Evolutionary conservation across 2,797 vertebrate genomes (phyloP).

Genomic region (Enteromius argenteus): DNA sequence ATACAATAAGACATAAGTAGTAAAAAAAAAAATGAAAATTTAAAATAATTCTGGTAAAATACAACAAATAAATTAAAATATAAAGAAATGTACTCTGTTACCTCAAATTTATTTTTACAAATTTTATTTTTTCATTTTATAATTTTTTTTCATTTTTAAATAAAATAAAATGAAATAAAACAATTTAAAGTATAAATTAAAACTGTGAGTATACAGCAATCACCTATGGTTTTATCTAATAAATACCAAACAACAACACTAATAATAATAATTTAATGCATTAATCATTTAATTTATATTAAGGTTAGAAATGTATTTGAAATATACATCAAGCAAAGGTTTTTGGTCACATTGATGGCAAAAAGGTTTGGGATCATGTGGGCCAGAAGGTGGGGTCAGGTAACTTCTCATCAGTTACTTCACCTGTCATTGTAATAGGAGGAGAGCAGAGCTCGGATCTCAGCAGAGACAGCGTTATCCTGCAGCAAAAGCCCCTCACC

Average conservation of each 20-base stretch:
- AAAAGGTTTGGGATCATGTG: background rate
- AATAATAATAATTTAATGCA: background rate
- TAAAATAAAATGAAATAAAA: background rate
- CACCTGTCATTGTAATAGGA: conserved; percentile 97
- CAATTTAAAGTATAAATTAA: background rate
- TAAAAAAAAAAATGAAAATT: background rate
- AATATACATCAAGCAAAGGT: background rate
- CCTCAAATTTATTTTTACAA: background rate
- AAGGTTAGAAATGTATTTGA: background rate
- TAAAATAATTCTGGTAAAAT: background rate
- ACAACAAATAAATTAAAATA: background rate
- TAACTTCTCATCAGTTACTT: conserved; percentile 71
- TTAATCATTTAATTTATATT: background rate
- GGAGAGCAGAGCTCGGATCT: conserved; percentile 91
- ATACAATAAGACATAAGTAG: background rate
- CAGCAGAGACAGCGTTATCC: conserved; percentile 90
- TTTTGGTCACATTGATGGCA: background rate
- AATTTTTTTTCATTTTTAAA: background rate
- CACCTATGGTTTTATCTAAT: background rate
- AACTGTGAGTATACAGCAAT: background rate
- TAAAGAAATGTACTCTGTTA: background rate
- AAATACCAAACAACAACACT: background rate
- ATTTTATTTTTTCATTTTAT: background rate
- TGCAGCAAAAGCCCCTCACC: conserved; percentile 93
- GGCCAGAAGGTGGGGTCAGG: background rate